phyloP scores from a whole-genome alignment of 2,888 invertebrate genomes.

The Hypomecis punctinalis region DNA sequence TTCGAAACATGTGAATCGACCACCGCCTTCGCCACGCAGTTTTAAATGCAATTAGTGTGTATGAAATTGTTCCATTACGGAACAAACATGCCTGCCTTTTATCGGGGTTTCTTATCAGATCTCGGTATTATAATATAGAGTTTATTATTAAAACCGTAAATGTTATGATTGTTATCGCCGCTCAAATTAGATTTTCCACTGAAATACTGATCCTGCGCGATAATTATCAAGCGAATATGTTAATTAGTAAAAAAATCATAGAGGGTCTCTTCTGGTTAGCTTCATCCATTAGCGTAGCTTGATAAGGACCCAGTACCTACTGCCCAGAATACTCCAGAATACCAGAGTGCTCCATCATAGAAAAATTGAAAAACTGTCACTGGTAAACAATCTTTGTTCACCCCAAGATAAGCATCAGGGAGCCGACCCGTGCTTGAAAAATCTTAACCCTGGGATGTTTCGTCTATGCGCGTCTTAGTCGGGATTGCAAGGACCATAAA shows the following conservation, averaged over 20 bases:
- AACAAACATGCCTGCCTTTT: background rate
- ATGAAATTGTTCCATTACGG: background rate
- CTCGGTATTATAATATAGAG: constrained; percentile 3
- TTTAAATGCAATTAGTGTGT: constrained; percentile 19
- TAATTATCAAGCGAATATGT: constrained; percentile 2
- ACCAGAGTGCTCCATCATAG: too few species aligned
- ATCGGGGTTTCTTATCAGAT: constrained; percentile 21
- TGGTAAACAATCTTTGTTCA: too few species aligned
- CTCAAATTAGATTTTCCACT: constrained; percentile 42
- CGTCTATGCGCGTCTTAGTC: too few species aligned
- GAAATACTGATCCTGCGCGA: constrained; percentile 9
- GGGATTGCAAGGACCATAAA: too few species aligned
- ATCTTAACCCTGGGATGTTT: too few species aligned
- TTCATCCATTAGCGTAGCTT: too few species aligned
- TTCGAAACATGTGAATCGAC: background rate
- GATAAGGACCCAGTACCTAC: too few species aligned
- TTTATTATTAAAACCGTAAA: constrained; percentile 14
- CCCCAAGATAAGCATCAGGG: too few species aligned
- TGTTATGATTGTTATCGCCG: constrained; percentile 20
- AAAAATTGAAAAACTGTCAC: too few species aligned
- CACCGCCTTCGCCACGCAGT: background rate
- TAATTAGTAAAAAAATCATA: background rate
- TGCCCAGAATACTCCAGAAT: too few species aligned
- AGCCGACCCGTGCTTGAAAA: too few species aligned
- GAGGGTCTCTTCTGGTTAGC: too few species aligned